Conservation (phyloP, 2,113 vertebrate species). For the Cyanistes caeruleus region DNA sequence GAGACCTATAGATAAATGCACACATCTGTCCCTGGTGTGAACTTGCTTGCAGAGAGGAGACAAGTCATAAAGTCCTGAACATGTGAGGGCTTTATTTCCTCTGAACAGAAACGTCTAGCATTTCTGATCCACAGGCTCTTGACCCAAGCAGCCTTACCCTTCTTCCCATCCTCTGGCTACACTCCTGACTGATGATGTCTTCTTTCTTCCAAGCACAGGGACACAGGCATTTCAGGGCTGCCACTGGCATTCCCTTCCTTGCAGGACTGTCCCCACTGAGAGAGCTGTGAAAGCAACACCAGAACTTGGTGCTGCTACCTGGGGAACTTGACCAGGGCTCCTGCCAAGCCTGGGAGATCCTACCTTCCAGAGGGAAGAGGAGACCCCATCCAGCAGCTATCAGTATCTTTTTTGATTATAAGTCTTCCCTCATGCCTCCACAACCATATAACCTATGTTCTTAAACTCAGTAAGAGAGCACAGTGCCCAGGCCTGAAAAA, state of each 20-base stretch:
- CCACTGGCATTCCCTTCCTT: neutral
- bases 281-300: neutral
- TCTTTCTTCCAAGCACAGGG: neutral
- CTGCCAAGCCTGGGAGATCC: neutral
- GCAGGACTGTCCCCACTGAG: neutral
- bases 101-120: accelerated
- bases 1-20: neutral
- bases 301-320: neutral
- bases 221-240: neutral
- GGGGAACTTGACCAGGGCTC: accelerated
- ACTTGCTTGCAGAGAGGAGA: neutral
- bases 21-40: neutral
- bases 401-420: neutral
- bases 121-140: neutral
- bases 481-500: neutral
- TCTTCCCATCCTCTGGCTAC: neutral
- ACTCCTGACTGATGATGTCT: neutral
- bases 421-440: neutral
- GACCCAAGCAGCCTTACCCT: neutral
- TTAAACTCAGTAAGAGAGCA: neutral
- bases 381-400: neutral
- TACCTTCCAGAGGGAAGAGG: neutral
- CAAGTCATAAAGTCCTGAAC: neutral
- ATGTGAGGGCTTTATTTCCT: neutral
- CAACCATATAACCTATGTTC: neutral